phyloP scores from a whole-genome alignment of 2,113 vertebrate genomes.

The Brachypteracias leptosomus region DNA sequence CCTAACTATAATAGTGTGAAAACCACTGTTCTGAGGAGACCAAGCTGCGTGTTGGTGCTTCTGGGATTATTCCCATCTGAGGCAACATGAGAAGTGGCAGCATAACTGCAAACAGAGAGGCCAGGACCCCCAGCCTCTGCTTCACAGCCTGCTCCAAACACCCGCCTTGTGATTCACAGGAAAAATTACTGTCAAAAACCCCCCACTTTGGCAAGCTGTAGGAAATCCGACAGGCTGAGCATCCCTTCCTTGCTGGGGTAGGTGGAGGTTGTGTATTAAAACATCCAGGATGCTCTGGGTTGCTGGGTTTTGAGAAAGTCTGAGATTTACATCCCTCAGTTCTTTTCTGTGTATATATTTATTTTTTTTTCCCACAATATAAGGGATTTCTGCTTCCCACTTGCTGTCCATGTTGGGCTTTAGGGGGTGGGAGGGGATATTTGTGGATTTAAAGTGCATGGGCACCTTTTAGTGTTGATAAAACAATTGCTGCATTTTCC shows the following conservation, averaged over 20 bases:
- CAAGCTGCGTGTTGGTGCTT: neutral
- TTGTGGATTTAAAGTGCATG: accelerated
- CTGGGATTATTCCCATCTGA: constrained; percentile 43
- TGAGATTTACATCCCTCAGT: neutral
- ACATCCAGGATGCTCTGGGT: neutral
- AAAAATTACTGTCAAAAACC: constrained; percentile 35
- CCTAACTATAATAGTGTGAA: constrained; percentile 26
- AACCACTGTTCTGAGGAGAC: constrained; percentile 9
- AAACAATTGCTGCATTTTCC: neutral
- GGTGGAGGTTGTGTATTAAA: neutral
- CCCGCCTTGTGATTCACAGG: neutral
- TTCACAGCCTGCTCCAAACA: constrained; percentile 36
- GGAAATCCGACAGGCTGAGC: neutral
- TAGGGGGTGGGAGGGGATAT: neutral
- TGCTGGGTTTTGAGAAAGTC: neutral
- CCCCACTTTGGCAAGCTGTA: neutral
- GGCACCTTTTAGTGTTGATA: neutral
- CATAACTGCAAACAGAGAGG: constrained; percentile 57
- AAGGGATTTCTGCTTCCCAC: neutral
- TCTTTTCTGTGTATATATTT: accelerated
- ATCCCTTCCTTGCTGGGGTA: neutral
- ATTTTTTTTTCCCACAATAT: accelerated
- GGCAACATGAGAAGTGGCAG: constrained; percentile 40
- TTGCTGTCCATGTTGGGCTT: neutral
- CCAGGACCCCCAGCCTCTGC: constrained; percentile 22